Conservation (phyloP, 2,888 invertebrate genomes). For the Ashinkailepas kermadecensis region DNA sequence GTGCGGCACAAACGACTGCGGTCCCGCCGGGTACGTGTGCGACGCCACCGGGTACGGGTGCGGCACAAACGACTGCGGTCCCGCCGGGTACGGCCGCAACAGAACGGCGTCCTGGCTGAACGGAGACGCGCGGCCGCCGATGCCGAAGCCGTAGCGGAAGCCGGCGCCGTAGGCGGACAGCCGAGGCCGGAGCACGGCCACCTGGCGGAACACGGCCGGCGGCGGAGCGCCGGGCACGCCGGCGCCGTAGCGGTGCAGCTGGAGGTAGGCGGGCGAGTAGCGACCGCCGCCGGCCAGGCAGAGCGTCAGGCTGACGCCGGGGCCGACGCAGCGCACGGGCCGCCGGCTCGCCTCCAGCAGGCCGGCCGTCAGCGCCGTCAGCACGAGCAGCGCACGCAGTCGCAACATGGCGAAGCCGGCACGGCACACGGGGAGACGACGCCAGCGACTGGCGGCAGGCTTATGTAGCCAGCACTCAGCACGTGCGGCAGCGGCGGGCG, state of each 20-base stretch:
- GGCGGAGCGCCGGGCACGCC: not conserved
- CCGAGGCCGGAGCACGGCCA: not conserved
- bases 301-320: not conserved
- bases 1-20: not conserved
- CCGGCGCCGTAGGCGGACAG: not conserved
- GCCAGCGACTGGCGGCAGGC: not conserved
- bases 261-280: not conserved
- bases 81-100: too few relatives aligned
- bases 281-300: not conserved
- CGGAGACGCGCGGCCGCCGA: not conserved
- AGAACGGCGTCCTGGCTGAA: too few relatives aligned
- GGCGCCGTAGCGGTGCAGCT: not conserved
- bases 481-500: not conserved
- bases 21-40: too few relatives aligned
- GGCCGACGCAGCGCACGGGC: not conserved
- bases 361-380: not conserved
- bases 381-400: not conserved
- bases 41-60: not conserved
- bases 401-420: not conserved
- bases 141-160: not conserved
- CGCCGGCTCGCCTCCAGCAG: not conserved
- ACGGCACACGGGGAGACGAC: too few relatives aligned
- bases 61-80: not conserved
- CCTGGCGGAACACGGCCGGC: not conserved
- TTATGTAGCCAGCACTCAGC: not conserved